A percentile compares a stretch with the other conserved stretches of the same genome.
phyloP scores from a whole-genome alignment of 2,888 invertebrate species.

The Agrochola lychnidis region DNA sequence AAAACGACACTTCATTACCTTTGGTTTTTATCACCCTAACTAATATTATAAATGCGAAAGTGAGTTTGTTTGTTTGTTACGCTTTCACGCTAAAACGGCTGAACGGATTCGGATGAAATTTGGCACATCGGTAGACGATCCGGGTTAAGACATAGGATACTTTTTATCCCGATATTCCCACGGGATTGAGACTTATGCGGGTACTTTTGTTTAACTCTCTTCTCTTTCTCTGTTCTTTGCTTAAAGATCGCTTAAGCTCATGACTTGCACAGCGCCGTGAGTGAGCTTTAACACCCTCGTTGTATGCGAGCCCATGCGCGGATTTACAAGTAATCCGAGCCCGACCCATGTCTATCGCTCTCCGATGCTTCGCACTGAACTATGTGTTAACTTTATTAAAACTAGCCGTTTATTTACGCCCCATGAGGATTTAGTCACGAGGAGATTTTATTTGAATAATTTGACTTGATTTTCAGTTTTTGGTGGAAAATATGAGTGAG shows the following conservation, averaged over 20 bases:
- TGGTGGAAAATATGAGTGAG: neutral
- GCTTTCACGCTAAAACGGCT: too few relatives aligned
- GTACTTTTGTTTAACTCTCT: too few relatives aligned
- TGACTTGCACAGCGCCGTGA: constrained; percentile 62
- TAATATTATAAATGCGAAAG: too few relatives aligned
- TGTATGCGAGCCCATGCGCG: constrained; percentile 82
- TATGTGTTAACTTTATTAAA: constrained; percentile 86
- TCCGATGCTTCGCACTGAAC: constrained; percentile 77
- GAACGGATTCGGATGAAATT: too few relatives aligned
- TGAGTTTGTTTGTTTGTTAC: too few relatives aligned
- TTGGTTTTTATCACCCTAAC: too few relatives aligned
- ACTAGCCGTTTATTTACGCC: constrained; percentile 67
- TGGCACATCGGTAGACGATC: too few relatives aligned
- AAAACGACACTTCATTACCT: too few relatives aligned
- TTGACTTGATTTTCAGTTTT: neutral
- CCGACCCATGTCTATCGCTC: constrained; percentile 75
- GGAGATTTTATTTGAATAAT: constrained; percentile 16
- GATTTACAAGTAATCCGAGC: constrained; percentile 86
- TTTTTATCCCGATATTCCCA: too few relatives aligned
- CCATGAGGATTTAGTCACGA: constrained; percentile 30
- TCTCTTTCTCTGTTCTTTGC: too few relatives aligned
- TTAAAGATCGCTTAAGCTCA: constrained; percentile 15
- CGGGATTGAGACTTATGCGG: too few relatives aligned
- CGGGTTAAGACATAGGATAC: too few relatives aligned
- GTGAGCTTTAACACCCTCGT: constrained; percentile 76